Base-by-base conservation (phyloP, 2,888 invertebrate species). In the Malacosoma neustria region DNA sequence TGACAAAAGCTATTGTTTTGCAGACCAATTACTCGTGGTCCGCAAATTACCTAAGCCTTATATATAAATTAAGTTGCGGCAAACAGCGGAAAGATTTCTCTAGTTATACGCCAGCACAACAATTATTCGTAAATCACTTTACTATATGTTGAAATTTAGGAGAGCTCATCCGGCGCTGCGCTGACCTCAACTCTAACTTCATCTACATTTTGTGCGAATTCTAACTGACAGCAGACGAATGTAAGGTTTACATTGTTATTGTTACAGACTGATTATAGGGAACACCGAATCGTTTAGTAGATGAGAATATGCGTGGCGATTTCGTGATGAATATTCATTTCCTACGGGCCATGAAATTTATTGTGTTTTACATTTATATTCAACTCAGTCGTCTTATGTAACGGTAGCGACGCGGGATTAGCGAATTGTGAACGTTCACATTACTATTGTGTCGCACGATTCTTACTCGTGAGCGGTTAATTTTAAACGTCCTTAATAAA, bases 71-170 rank as follows among this genome's bases (percentile, higher is more conserved):
- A 84, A 74, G 71, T 72, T 67, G 73, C 79, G 76, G 84, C 85
- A 81, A 79, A 79, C 81, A 82, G 82, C 85, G 84, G 82, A 85
- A 85, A 85, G 84, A 85, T 85, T 84, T 84, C 84, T 80, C 82
- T 84, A 82, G 81, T 81, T 82, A 82, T 84, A 85, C 79, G 72
- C 80, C 80, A 84, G 77, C 81, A 84, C 75, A 85, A 85, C 85
- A 85, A 85, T 85, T 84, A 85, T 85, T 82, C 85, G 85, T 85
- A 85, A 85, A 85, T 85, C 85, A 85, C 85, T 85, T 85, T 85
- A 84, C 81, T 85, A 85, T 85, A 85, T 84, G 85, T 82, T 84
- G 82, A 82, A 85, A 85, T 82, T 85, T 85, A 85, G 85, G 81
- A 81, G 77, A 76, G 64, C 61, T 61, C 59, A 67, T 57, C 54